Percentiles rank a stretch among this genome's conserved stretches.
phyloP scores from a whole-genome alignment of 2,888 invertebrate genomes.

The Sepiola atlantica region DNA sequence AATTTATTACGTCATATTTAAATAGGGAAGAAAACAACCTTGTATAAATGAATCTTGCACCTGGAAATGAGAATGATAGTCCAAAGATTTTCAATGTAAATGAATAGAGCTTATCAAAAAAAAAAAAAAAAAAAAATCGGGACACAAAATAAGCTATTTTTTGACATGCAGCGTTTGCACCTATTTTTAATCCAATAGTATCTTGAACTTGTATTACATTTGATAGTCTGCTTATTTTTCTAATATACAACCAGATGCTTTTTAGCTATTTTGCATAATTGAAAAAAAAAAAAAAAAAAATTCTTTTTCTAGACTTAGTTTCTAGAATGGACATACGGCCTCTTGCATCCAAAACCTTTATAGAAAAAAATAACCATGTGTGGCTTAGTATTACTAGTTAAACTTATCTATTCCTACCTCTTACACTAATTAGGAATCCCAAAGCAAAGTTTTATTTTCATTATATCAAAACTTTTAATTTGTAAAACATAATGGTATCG shows the following conservation, averaged over 20 bases:
- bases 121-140: neutral
- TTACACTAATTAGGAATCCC: no score
- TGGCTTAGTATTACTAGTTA: no score
- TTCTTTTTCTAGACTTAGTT: neutral
- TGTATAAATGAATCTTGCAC: no score
- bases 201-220: neutral
- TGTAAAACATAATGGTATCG: no score
- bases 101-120: no score
- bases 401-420: no score
- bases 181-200: neutral
- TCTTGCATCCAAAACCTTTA: neutral
- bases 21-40: no score
- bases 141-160: neutral
- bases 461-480: no score
- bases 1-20: no score
- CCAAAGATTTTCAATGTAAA: no score
- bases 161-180: neutral
- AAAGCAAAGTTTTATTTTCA: no score
- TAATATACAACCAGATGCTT: constrained; percentile 2
- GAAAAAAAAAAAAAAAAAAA: neutral
- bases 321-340: neutral
- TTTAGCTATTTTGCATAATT: neutral
- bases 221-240: neutral
- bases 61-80: no score
- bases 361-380: neutral